Evolutionary conservation across 2,797 vertebrate species (phyloP).

Genomic region (Lacerta agilis): DNA sequence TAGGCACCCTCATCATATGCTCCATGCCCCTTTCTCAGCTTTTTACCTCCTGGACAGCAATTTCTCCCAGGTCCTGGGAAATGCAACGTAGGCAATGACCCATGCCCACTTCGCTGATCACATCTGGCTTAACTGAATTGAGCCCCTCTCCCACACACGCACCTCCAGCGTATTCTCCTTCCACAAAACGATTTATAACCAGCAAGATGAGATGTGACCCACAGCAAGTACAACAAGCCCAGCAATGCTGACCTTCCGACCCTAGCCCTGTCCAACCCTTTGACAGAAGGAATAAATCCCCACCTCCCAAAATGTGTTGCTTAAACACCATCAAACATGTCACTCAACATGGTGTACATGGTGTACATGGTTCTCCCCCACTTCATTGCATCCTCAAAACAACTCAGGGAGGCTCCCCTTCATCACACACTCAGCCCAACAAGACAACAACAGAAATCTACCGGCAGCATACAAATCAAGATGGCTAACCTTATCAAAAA

Average conservation of each 20-base stretch:
- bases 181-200: neutral
- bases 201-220: neutral
- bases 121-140: constrained; percentile 56
- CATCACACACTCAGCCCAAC: too few species aligned
- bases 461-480: too few species aligned
- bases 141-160: constrained; percentile 22
- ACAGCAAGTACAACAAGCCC: neutral
- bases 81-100: constrained; percentile 70
- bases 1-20: constrained; percentile 71
- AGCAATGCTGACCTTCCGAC: neutral
- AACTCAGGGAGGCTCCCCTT: too few species aligned
- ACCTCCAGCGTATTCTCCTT: neutral
- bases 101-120: constrained; percentile 66
- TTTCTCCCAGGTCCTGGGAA: constrained; percentile 73
- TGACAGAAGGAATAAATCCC: constrained; percentile 14
- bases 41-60: constrained; percentile 59
- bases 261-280: constrained; percentile 61
- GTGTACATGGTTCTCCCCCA: too few species aligned
- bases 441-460: too few species aligned
- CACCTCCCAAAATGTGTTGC: neutral
- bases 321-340: neutral
- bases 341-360: too few species aligned
- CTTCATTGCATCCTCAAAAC: too few species aligned
- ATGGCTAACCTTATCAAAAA: too few species aligned
- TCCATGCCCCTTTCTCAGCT: constrained; percentile 41